Evolutionary conservation across 2,113 vertebrate species (phyloP).

Genomic region (Rhodinocichla rosea): DNA sequence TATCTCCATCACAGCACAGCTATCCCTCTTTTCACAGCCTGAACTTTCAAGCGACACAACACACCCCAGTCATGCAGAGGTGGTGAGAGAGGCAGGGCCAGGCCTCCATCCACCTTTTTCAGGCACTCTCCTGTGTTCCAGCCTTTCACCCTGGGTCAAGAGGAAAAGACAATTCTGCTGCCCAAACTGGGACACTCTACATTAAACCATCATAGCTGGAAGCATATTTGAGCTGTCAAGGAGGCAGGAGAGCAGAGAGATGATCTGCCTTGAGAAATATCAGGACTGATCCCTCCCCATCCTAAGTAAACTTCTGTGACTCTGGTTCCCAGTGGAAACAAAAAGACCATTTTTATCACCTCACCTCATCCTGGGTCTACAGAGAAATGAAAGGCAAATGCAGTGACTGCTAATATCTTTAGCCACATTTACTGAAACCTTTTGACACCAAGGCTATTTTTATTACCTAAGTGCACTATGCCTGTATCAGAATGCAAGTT

Average conservation of each 20-base stretch:
- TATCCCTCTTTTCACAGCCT: background rate
- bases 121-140: background rate
- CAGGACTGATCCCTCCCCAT: background rate
- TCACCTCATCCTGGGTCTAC: conserved; percentile 8
- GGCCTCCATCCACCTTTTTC: background rate
- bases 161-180: background rate
- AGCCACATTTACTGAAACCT: conserved; percentile 72
- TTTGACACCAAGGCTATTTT: conserved; percentile 76
- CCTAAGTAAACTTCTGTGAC: background rate
- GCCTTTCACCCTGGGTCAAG: background rate
- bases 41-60: background rate
- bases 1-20: background rate
- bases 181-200: background rate
- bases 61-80: background rate
- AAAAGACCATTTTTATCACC: conserved; percentile 55
- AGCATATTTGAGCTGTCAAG: background rate
- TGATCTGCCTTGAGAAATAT: background rate
- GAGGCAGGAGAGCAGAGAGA: background rate
- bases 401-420: conserved; percentile 59
- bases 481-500: conserved; percentile 67
- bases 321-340: conserved; percentile 38
- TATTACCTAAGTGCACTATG: conserved; percentile 75
- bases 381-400: conserved; percentile 30
- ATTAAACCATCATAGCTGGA: background rate
- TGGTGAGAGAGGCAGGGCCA: background rate